phyloP scores from a whole-genome alignment of 1,140 invertebrate genomes.

The Plectrocnemia conspersa region DNA sequence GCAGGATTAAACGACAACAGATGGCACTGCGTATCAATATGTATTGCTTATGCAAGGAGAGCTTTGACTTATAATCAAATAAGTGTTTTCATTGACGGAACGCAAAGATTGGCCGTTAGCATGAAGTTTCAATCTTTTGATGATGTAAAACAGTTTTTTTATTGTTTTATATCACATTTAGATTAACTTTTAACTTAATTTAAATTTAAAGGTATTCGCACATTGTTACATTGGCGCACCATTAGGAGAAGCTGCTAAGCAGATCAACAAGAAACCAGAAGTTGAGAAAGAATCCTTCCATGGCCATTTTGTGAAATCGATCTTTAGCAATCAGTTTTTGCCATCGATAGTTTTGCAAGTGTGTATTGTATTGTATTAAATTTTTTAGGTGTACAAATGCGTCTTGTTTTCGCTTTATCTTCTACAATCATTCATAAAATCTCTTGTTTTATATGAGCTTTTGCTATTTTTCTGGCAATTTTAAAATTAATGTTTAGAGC shows the following conservation, averaged over 20 bases:
- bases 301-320: slow-evolving; percentile 31
- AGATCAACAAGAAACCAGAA: slow-evolving; percentile 28
- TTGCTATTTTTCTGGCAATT: too few species aligned
- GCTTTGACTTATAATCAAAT: slow-evolving; percentile 62
- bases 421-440: too few species aligned
- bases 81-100: slow-evolving; percentile 59
- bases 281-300: slow-evolving; percentile 35
- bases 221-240: slow-evolving; percentile 51
- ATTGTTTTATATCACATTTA: not conserved
- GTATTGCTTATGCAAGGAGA: slow-evolving; percentile 53
- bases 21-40: slow-evolving; percentile 60
- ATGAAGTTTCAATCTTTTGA: slow-evolving; percentile 57
- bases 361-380: slow-evolving; percentile 36
- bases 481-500: too few species aligned
- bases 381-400: too few species aligned
- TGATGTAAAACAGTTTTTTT: slow-evolving; percentile 44
- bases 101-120: slow-evolving; percentile 50
- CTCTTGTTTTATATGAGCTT: too few species aligned
- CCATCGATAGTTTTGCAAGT: slow-evolving; percentile 39
- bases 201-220: slow-evolving; percentile 48
- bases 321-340: slow-evolving; percentile 34
- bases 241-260: slow-evolving; percentile 27
- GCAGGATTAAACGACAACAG: slow-evolving; percentile 51
- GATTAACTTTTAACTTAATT: too few species aligned
- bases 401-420: too few species aligned